Base-by-base conservation (phyloP, 2,888 invertebrate genomes). In the Tupiocoris notatus region DNA sequence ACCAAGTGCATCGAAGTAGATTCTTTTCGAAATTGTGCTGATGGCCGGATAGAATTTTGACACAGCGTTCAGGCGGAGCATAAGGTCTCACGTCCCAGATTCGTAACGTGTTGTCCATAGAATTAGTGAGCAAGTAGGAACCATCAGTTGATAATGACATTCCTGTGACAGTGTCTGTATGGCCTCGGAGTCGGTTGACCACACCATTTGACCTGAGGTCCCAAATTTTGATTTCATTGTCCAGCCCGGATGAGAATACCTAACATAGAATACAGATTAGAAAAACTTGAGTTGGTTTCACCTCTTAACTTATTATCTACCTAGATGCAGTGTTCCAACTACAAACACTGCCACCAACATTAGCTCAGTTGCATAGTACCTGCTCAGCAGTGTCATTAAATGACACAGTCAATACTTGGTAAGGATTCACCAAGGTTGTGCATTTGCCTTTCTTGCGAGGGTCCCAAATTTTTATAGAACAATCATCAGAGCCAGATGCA, bases 11-110 rank as follows among this genome's bases (percentile, higher is more conserved):
- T 18, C 94, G 88, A 76, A 99, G 85, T 77, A 99, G 87, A 86
- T 99, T 99, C 85, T 95, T 95, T 86, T 98, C 98, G 84, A 97
- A 98, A 86, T 96, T 98, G 85, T 98, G 98, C 82, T 95, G 95
- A 86, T 98, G 97, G 0, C 98, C 96, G 12, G 91, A 89, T 80
- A 96, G 88, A 57, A 96, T 90, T 85, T 96, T 96, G 0, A 96
- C 92, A 84, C 97, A 97, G 79, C 98, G 88, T 83, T 97, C 96
- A 57, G 90, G 89, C 0, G 96, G 94, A 0, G 95, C 96, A 86
- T 94, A 98, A 0, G 98, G 96, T 23, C 98, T 87, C 71, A 98
- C 91, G 85, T 99, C 98, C 98, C 98, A 99, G 81, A 98, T 94
- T 76, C 98, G 87, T 39, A 98, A 86, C 23, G 95, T 93, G 83